Evolutionary conservation across 2,113 vertebrate genomes (phyloP), one percentile per base, ranked within the genome.

Genomic region (Mastomys natalensis): DNA sequence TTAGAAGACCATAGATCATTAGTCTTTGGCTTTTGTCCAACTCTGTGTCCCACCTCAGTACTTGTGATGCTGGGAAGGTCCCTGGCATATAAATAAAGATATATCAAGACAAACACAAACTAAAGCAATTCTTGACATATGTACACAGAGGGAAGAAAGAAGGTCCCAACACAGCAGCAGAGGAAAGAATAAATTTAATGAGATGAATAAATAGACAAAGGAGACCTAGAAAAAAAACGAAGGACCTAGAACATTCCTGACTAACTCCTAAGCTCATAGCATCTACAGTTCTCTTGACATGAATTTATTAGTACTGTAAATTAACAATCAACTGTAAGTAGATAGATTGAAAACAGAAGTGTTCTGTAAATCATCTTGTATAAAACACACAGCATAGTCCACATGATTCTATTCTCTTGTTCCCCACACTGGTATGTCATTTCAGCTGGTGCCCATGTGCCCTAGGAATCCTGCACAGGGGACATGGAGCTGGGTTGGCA

Each of bases 181-280:
- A 43, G n/a, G 24, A 62, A 62, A 29, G 58, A 82, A 84, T 62
- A 15, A 16, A 60, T 62, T 43, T 26, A 13, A 62, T 60, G 22
- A 60, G n/a, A 34, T 43, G 58, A 31, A 40, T 62, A 7, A 45
- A 64, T 64, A 15, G 24, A 85, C 22, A 9, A 45, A 64, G 81
- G 26, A 31, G 60, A 64, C 13, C n/a, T 85, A 29, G 58, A 13
- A 34, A 64, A 17, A 17, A 7, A 43, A 64, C 22, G 26, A 68
- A 29, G 1, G 34, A 43, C 48, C 64, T 31, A 13, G 37, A 37
- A 31, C 3, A 9, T 29, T 77, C 19, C 72, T 26, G 60, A 68
- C 26, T 2, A 5, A 1, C 37, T 4, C 15, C 66, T 62, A 26
- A 43, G 17, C 0, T 2, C 7, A 1, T 1, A 43, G 48, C 29